Base-by-base conservation (phyloP, 2,113 vertebrate species). In the Ailurus styani region DNA sequence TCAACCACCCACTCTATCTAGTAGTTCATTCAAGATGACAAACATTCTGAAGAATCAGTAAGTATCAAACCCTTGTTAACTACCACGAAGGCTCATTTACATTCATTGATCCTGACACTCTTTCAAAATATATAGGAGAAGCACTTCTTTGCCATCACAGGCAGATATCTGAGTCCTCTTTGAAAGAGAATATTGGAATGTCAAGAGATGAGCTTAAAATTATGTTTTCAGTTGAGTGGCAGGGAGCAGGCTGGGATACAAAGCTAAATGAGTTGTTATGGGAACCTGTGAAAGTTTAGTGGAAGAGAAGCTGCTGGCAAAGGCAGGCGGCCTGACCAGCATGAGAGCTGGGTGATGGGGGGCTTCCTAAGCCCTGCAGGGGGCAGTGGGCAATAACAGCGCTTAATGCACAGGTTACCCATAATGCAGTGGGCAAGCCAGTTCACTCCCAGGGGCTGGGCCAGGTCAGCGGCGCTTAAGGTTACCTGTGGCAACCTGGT, bases 81-180 rank as follows among this genome's bases (percentile, higher is more conserved):
- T 25, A 27, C 57, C 50, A 75, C 25, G 6, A 64, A 73, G 50
- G 40, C 70, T 90, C 45, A 83, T 77, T 82, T 66, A 78, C 23
- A 77, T 73, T 87, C 66, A 77, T 34, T 81, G 34, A 95, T 83
- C 87, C 57, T 87, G 55, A 29, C 7, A 50, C 17, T 66, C 45
- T 91, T 93, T 85, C 55, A 85, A 54, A 79, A 87, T 77, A 87
- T 78, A 60, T 83, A 54, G 57, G 50, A 91, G 66, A 77, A 4
- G 1, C 29, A 83, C 7, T 73, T 62, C 85, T 31, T 87, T 60
- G 75, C 23, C 40, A 77, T 75, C 87, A 91, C 27, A 87, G 87
- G 40, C 5, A 87, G 62, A 87, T 70, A 54, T 37, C 82, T 83
- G 64, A 90, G 31, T 73, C 18, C 79, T 66, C 11, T 91, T 8